phyloP scores from a whole-genome alignment of 2,888 invertebrate genomes.

The Syritta pipiens region DNA sequence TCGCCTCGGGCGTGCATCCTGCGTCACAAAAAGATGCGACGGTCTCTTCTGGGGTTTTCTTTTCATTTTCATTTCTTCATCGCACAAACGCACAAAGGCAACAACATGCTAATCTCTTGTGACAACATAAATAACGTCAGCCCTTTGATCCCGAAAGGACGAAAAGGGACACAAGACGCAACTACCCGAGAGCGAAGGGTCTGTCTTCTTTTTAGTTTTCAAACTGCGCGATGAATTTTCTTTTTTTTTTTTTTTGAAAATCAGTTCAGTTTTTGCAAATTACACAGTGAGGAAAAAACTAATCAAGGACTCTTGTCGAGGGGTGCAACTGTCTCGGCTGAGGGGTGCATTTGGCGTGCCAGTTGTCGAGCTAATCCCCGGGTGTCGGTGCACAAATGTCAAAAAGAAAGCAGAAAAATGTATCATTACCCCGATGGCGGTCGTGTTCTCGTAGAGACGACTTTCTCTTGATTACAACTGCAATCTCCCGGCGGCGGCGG shows the following conservation, averaged over 20 bases:
- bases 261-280: conserved; percentile 63
- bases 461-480: conserved; percentile 57
- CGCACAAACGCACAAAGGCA: conserved; percentile 43
- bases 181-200: background rate
- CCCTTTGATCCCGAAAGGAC: conserved; percentile 60
- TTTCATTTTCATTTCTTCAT: conserved; percentile 65
- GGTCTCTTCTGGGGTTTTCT: conserved; percentile 52
- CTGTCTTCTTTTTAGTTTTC: background rate
- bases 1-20: conserved; percentile 38
- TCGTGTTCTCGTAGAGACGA: conserved; percentile 50
- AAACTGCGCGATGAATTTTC: no score
- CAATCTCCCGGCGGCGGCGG: no score
- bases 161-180: background rate
- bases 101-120: conserved; percentile 67
- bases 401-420: conserved; percentile 46
- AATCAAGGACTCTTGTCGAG: conserved; percentile 58
- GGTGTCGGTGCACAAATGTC: conserved; percentile 69
- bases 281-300: conserved; percentile 49
- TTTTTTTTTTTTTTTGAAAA: conserved; percentile 46
- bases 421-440: conserved; percentile 56
- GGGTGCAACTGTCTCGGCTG: conserved; percentile 12
- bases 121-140: conserved; percentile 68
- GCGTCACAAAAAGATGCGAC: conserved; percentile 27
- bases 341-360: conserved; percentile 48
- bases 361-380: conserved; percentile 68